phyloP scores from a whole-genome alignment of 2,888 invertebrate genomes.

The Pecten maximus region DNA sequence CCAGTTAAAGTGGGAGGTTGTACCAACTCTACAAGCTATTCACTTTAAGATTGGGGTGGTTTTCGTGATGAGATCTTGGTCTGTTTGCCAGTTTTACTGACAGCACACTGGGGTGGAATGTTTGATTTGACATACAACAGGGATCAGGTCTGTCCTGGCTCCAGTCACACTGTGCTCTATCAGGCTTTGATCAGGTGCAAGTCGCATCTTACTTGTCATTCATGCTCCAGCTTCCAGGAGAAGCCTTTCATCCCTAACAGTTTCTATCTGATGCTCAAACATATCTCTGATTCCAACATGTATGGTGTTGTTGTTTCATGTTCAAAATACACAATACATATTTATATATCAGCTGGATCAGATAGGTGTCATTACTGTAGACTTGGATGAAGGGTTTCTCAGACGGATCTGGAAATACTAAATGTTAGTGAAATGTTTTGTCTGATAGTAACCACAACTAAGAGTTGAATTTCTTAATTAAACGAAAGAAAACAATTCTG shows the following conservation, averaged over 20 bases:
- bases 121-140: not conserved
- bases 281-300: not conserved
- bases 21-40: not conserved
- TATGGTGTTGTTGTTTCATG: not conserved
- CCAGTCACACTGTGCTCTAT: not conserved
- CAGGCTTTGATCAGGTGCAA: conserved; percentile 26
- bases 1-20: not conserved
- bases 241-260: not conserved
- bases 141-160: not conserved
- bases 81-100: not conserved
- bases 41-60: not conserved
- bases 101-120: not conserved
- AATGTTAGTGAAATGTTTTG: not conserved
- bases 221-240: not conserved
- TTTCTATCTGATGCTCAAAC: not conserved
- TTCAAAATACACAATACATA: not conserved
- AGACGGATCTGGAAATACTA: not conserved
- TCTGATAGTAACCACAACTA: not conserved
- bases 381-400: conserved; percentile 9
- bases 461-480: not conserved
- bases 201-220: not conserved
- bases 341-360: not conserved
- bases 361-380: not conserved
- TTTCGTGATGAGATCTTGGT: not conserved
- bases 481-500: not conserved